These are phyloP conservation scores for Habropoda laboriosa DNA, from an alignment of 1,140 invertebrate species.

Conservation along the genomic window DNA sequence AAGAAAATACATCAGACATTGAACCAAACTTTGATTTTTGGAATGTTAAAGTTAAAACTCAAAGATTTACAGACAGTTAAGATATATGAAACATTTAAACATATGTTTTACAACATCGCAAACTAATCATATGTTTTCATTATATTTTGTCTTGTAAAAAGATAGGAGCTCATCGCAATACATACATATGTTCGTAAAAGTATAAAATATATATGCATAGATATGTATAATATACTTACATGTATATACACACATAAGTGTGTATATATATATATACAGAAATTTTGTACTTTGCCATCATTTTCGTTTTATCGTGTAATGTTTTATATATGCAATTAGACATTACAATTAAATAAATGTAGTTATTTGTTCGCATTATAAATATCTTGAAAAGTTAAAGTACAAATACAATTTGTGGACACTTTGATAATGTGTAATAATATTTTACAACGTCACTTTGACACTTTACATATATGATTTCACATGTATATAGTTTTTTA, in stretches of 20 bases:
- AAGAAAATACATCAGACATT: neutral
- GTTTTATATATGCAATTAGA: neutral
- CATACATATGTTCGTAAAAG: neutral
- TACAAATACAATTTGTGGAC: slow-evolving; percentile 9
- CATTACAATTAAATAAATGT: neutral
- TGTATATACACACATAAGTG: slow-evolving; percentile 1
- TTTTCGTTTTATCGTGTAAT: neutral
- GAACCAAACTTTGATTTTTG: neutral
- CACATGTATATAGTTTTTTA: neutral
- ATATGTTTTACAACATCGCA: neutral
- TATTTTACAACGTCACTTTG: neutral
- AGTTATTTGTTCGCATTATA: neutral
- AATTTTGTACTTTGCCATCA: neutral
- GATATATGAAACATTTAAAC: neutral
- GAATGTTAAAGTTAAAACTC: slow-evolving; percentile 5
- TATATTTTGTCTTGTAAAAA: neutral
- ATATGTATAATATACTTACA: neutral
- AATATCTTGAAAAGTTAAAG: slow-evolving; percentile 7
- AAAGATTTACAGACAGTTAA: slow-evolving; percentile 6
- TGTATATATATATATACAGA: slow-evolving; percentile 3
- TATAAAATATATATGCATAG: neutral
- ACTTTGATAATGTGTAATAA: neutral
- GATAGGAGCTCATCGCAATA: neutral
- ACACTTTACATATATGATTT: too few species aligned
- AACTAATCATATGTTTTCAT: too few species aligned